Percentiles rank a stretch among this genome's conserved stretches.
These are phyloP conservation scores for Catharus bicknelli DNA, from an alignment of 2,113 vertebrate species.

Conservation along the genomic window DNA sequence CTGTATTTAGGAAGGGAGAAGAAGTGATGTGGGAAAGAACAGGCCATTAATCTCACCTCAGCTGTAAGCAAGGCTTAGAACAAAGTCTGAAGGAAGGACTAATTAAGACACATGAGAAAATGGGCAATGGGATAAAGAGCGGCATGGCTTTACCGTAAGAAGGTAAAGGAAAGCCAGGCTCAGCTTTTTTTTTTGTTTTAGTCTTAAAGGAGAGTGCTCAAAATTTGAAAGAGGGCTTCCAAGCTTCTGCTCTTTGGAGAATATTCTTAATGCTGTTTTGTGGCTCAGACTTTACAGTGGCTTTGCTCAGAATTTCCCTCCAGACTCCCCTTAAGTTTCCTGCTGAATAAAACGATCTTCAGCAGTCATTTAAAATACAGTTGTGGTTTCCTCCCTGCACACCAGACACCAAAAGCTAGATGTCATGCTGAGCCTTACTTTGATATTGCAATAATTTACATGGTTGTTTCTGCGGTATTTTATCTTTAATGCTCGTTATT, in stretches of 20 bases:
- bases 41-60: conserved; percentile 40
- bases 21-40: conserved; percentile 9
- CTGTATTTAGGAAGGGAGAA: not conserved
- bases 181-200: not conserved
- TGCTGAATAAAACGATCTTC: not conserved
- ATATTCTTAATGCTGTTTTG: not conserved
- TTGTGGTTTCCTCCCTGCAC: not conserved
- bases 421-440: not conserved
- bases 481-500: not conserved
- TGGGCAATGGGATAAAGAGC: not conserved
- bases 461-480: not conserved
- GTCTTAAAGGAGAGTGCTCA: not conserved
- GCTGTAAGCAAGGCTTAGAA: not conserved
- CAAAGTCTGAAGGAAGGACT: conserved; percentile 9
- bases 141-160: not conserved
- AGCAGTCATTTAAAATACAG: not conserved
- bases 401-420: not conserved
- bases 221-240: not conserved
- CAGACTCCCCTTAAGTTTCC: not conserved
- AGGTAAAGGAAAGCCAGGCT: not conserved
- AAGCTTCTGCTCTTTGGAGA: not conserved
- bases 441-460: not conserved
- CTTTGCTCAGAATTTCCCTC: not conserved
- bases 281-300: not conserved
- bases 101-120: conserved; percentile 56